These are phyloP conservation scores for Halcyon badia DNA, from an alignment of 2,797 vertebrate genomes.

Conservation along the genomic window DNA sequence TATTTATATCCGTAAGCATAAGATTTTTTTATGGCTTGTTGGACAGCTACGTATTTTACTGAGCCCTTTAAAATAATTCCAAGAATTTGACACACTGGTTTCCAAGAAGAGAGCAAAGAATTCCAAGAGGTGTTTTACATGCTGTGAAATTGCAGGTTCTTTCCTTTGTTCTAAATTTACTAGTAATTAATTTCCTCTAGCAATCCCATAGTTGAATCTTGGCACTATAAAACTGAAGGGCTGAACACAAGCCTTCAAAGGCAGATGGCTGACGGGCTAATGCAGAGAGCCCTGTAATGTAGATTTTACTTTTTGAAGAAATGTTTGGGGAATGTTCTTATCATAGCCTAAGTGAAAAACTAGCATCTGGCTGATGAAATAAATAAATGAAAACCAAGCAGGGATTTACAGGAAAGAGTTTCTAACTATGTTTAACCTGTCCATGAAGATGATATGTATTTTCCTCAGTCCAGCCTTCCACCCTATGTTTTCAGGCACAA, in stretches of 20 bases:
- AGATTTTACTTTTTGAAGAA: slow-evolving; percentile 35
- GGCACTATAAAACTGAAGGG: slow-evolving; percentile 40
- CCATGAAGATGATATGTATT: neutral
- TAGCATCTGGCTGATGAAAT: slow-evolving; percentile 47
- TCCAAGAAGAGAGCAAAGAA: slow-evolving; percentile 65
- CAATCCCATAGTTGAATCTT: slow-evolving; percentile 61
- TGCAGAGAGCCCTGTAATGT: neutral
- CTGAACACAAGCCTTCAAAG: slow-evolving; percentile 60
- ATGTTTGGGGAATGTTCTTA: slow-evolving; percentile 41
- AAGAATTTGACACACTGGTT: slow-evolving; percentile 39
- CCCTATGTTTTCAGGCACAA: neutral
- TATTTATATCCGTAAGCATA: slow-evolving; percentile 29
- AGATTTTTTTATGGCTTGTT: slow-evolving; percentile 10
- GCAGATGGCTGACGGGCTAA: neutral
- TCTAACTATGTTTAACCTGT: slow-evolving; percentile 10
- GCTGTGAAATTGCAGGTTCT: slow-evolving; percentile 72
- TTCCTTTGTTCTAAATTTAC: slow-evolving; percentile 73
- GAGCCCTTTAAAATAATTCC: slow-evolving; percentile 52
- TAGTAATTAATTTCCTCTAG: slow-evolving; percentile 74
- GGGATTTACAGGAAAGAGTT: neutral
- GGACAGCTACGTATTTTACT: neutral
- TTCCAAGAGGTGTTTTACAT: slow-evolving; percentile 71
- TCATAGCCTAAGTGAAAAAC: slow-evolving; percentile 31
- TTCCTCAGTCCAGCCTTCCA: neutral
- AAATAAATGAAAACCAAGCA: slow-evolving; percentile 22